These are phyloP conservation scores for Lordiphosa stackelbergi DNA, from an alignment of 1,140 invertebrate genomes.

Conservation along the genomic window DNA sequence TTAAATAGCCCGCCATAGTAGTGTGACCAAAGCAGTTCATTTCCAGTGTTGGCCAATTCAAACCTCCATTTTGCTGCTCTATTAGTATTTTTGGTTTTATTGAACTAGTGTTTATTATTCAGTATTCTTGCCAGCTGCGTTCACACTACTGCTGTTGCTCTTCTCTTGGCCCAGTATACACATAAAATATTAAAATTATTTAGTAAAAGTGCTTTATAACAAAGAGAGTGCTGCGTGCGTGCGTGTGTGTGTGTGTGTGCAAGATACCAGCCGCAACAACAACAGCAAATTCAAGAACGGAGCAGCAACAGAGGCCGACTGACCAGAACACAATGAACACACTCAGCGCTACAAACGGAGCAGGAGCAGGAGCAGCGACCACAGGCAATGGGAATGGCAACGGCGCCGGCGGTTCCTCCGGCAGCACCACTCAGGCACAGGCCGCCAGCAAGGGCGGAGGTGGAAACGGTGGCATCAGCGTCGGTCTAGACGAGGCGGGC, in stretches of 20 bases:
- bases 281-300: slow-evolving; percentile 25
- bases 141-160: too few relatives aligned
- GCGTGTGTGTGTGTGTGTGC: slow-evolving; percentile 14
- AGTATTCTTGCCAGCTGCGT: too few relatives aligned
- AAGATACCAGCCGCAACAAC: slow-evolving; percentile 13
- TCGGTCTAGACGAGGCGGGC: slow-evolving; percentile 69
- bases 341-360: slow-evolving; percentile 35
- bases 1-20: background rate
- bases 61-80: too few relatives aligned
- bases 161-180: slow-evolving; percentile 12
- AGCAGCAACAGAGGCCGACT: slow-evolving; percentile 38
- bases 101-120: too few relatives aligned
- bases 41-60: too few relatives aligned
- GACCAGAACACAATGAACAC: slow-evolving; percentile 53
- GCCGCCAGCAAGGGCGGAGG: slow-evolving; percentile 40
- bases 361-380: slow-evolving; percentile 30
- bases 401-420: slow-evolving; percentile 2
- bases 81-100: too few relatives aligned
- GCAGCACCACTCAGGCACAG: slow-evolving; percentile 4
- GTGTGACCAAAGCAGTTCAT: too few relatives aligned
- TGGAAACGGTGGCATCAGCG: slow-evolving; percentile 1
- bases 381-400: slow-evolving; percentile 35
- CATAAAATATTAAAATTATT: slow-evolving; percentile 18
- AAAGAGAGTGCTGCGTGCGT: slow-evolving; percentile 18
- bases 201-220: slow-evolving; percentile 11